phyloP scores from a whole-genome alignment of 2,888 invertebrate species.

The Hedya salicella region DNA sequence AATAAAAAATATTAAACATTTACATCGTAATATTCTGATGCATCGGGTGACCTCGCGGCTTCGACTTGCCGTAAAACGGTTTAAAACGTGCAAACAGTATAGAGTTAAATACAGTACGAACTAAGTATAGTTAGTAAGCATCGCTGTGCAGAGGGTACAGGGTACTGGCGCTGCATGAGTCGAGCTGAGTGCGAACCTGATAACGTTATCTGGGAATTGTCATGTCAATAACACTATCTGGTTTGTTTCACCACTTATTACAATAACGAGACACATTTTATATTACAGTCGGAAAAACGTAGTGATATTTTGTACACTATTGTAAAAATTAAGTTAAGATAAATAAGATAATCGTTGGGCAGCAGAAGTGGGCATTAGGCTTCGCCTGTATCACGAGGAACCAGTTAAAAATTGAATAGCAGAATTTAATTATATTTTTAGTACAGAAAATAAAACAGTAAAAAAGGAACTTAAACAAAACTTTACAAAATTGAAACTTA shows the following conservation, averaged over 20 bases:
- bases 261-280: conserved; percentile 53
- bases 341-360: no score
- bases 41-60: conserved; percentile 25
- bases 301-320: background rate
- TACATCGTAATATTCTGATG: conserved; percentile 17
- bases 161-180: conserved; percentile 19
- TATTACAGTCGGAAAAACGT: conserved; percentile 43
- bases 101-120: conserved; percentile 1
- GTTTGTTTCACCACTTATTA: conserved; percentile 64
- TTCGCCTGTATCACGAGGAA: no score
- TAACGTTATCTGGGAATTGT: conserved; percentile 78
- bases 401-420: no score
- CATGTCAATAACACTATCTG: conserved; percentile 77
- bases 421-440: no score
- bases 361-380: no score
- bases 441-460: no score
- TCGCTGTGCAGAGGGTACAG: conserved; percentile 17
- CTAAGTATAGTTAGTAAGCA: conserved; percentile 12
- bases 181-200: conserved; percentile 53
- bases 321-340: no score
- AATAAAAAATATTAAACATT: conserved; percentile 19
- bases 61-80: conserved; percentile 22
- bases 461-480: no score
- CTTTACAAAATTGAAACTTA: no score
- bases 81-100: conserved; percentile 29